Conservation (phyloP, 2,888 invertebrate genomes). For the Drosophila yooni region DNA sequence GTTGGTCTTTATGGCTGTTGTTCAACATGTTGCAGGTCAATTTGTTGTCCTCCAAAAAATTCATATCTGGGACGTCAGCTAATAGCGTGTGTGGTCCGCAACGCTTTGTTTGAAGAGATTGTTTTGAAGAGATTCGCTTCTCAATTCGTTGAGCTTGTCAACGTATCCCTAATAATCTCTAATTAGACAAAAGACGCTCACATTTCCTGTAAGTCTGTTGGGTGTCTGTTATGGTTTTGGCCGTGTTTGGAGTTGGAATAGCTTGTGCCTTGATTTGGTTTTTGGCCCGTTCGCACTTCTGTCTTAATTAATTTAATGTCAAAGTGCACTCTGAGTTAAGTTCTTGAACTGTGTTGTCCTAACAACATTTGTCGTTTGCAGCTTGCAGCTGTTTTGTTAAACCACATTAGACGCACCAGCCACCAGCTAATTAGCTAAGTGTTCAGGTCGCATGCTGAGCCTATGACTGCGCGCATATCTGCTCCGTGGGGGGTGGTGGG, state of each 20-base stretch:
- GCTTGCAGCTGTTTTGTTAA: conserved; percentile 40
- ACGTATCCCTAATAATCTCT: conserved; percentile 62
- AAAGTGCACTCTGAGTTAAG: conserved; percentile 55
- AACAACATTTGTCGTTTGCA: conserved; percentile 35
- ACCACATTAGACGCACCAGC: conserved; percentile 68
- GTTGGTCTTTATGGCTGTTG: conserved; percentile 67
- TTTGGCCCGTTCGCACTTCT: conserved; percentile 35
- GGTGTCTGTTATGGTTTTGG: conserved; percentile 7
- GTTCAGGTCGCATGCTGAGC: conserved; percentile 21
- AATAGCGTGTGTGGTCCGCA: conserved; percentile 54
- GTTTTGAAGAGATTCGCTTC: conserved; percentile 2
- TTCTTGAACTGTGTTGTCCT: conserved; percentile 36
- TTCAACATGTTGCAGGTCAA: conserved; percentile 77
- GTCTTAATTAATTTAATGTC: conserved; percentile 78
- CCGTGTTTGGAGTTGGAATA: conserved; percentile 6
- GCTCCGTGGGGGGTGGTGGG: not conserved
- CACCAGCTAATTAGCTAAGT: conserved; percentile 73
- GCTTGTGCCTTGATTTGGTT: conserved; percentile 23
- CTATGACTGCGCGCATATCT: conserved; percentile 19
- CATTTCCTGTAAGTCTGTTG: conserved; percentile 5
- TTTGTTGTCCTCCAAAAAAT: conserved; percentile 60
- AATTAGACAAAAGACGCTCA: conserved; percentile 57
- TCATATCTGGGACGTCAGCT: conserved; percentile 9
- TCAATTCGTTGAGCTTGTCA: conserved; percentile 40
- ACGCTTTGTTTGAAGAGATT: not conserved